Evolutionary conservation across 2,888 invertebrate species (phyloP).

Genomic region (Drosophila villosipedis): DNA sequence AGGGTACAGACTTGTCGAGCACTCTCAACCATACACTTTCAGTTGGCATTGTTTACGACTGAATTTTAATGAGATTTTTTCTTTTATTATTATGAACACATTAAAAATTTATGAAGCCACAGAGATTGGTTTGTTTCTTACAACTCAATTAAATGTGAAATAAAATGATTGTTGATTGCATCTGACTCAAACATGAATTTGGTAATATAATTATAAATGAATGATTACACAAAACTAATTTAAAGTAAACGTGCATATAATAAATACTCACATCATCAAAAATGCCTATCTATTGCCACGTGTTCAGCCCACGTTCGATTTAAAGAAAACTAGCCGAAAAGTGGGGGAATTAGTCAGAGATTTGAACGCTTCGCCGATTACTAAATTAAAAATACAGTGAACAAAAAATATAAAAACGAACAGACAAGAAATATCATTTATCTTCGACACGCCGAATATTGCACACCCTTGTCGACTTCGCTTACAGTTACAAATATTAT

Average conservation of each 20-base stretch:
- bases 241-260: not conserved
- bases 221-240: not conserved
- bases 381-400: slow-evolving; percentile 12
- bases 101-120: not conserved
- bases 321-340: not conserved
- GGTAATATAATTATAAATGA: not conserved
- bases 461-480: not conserved
- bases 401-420: slow-evolving; percentile 1
- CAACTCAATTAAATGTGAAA: not conserved
- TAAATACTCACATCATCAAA: slow-evolving; percentile 20
- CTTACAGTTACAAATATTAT: not conserved
- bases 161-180: not conserved
- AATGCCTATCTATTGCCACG: slow-evolving; percentile 26
- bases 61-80: not conserved
- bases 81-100: not conserved
- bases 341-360: slow-evolving; percentile 6
- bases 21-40: not conserved
- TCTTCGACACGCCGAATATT: not conserved
- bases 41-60: not conserved
- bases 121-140: too few species aligned
- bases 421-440: not conserved
- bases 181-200: not conserved
- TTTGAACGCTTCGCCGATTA: slow-evolving; percentile 24
- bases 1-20: not conserved
- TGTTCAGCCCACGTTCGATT: slow-evolving; percentile 34